Evolutionary conservation across 2,888 invertebrate genomes (phyloP).

Genomic region (Sinhomidia bicolor): DNA sequence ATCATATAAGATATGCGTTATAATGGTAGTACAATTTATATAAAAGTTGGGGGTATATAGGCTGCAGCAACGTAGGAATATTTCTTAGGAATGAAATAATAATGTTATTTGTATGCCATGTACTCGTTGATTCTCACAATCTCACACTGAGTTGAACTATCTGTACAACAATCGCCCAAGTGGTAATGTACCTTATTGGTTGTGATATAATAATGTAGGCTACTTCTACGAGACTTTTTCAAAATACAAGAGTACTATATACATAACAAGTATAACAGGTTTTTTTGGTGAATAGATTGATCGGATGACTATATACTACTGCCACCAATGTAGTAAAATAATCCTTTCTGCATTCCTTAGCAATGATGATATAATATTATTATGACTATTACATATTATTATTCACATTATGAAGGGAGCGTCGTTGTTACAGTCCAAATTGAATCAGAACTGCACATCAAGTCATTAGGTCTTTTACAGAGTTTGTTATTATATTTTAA

Average conservation of each 20-base stretch:
- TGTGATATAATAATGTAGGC: slow-evolving; percentile 6
- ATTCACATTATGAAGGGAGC: too few species aligned
- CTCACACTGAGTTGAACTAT: background rate
- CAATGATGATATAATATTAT: slow-evolving; percentile 9
- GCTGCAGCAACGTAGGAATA: background rate
- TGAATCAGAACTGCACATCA: background rate
- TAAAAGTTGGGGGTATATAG: background rate
- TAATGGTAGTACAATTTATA: too few species aligned
- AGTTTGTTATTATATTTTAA: background rate
- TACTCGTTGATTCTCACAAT: background rate
- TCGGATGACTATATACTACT: background rate
- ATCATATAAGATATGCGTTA: too few species aligned
- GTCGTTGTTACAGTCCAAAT: too few species aligned
- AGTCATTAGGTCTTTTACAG: background rate
- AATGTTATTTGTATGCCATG: background rate
- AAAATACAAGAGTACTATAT: background rate
- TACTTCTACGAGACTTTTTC: background rate
- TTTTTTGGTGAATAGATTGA: slow-evolving; percentile 41
- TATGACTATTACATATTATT: background rate
- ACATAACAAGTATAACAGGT: slow-evolving; percentile 40
- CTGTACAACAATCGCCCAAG: background rate
- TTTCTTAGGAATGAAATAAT: background rate
- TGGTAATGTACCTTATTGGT: slow-evolving; percentile 29
- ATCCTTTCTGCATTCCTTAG: slow-evolving; percentile 14
- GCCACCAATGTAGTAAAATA: slow-evolving; percentile 22